These are phyloP conservation scores for Exaiptasia diaphana DNA, from an alignment of 64 coral and sea anemone genomes.

Conservation along the genomic window DNA sequence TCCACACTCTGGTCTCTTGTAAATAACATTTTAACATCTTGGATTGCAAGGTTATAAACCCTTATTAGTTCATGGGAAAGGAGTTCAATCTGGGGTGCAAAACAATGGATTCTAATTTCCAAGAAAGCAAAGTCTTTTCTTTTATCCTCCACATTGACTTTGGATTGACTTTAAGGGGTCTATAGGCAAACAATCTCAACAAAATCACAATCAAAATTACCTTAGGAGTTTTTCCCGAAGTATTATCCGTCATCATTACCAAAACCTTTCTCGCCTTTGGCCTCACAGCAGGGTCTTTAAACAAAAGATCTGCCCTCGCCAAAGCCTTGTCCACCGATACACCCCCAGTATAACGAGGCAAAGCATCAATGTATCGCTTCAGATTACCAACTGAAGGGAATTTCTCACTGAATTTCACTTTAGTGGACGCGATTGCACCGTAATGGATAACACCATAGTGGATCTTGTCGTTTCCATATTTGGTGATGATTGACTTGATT, in stretches of 20 bases:
- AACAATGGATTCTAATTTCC: too few relatives aligned
- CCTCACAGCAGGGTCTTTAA: slow-evolving; percentile 20
- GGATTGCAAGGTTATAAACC: too few relatives aligned
- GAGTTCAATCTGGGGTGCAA: too few relatives aligned
- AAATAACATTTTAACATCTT: too few relatives aligned
- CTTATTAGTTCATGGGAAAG: too few relatives aligned
- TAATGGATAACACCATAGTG: slow-evolving; percentile 69
- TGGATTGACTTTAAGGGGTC: neutral
- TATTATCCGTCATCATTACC: slow-evolving; percentile 69
- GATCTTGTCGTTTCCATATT: slow-evolving; percentile 49
- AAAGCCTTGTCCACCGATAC: slow-evolving; percentile 50
- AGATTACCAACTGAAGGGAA: slow-evolving; percentile 42
- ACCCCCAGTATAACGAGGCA: slow-evolving; percentile 40
- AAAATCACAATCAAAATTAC: neutral
- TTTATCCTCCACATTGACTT: neutral
- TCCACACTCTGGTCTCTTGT: too few relatives aligned
- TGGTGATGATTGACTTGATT: slow-evolving; percentile 51
- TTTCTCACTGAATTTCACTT: slow-evolving; percentile 49
- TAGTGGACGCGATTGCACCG: slow-evolving; percentile 32
- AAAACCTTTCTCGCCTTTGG: slow-evolving; percentile 58
- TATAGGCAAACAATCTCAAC: neutral
- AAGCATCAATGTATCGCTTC: slow-evolving; percentile 18
- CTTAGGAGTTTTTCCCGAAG: slow-evolving; percentile 39
- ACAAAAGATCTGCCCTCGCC: slow-evolving; percentile 53
- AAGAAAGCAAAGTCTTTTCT: neutral